These are phyloP conservation scores for Scaptomyza pallida DNA, from an alignment of 1,140 invertebrate species.

Conservation along the genomic window DNA sequence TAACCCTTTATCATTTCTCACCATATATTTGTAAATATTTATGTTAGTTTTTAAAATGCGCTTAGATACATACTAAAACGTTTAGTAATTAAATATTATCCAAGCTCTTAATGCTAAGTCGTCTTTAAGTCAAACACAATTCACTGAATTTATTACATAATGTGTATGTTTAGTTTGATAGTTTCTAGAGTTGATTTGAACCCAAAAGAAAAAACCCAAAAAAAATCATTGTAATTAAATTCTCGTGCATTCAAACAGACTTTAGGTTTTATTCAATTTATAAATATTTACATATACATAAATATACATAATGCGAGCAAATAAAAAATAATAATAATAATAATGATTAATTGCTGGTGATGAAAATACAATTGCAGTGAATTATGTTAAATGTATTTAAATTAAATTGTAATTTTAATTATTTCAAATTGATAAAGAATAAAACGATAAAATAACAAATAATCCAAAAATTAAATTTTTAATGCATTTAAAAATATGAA, in stretches of 20 bases:
- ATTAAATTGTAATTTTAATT: slow-evolving; percentile 82
- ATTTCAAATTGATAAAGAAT: slow-evolving; percentile 80
- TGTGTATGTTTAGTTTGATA: slow-evolving; percentile 68
- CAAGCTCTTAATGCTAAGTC: slow-evolving; percentile 48
- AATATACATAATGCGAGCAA: slow-evolving; percentile 46
- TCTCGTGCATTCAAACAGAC: slow-evolving; percentile 66
- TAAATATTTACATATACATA: slow-evolving; percentile 5
- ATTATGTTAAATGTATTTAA: slow-evolving; percentile 79
- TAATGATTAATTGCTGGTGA: slow-evolving; percentile 33
- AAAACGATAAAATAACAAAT: slow-evolving; percentile 60
- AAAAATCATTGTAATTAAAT: slow-evolving; percentile 58
- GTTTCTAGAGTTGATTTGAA: slow-evolving; percentile 41
- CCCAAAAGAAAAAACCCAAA: slow-evolving; percentile 31
- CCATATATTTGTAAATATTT: slow-evolving; percentile 73
- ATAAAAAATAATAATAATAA: slow-evolving; percentile 1
- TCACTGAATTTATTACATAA: slow-evolving; percentile 78
- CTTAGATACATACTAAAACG: slow-evolving; percentile 34
- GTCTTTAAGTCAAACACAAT: slow-evolving; percentile 59
- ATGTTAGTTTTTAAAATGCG: slow-evolving; percentile 63
- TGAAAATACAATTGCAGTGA: slow-evolving; percentile 69
- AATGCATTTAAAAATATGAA: not conserved
- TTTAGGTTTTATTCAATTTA: slow-evolving; percentile 51
- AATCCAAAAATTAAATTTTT: slow-evolving; percentile 3
- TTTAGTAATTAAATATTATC: slow-evolving; percentile 26
- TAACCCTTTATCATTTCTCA: slow-evolving; percentile 45